Evolutionary conservation across 2,113 vertebrate genomes (phyloP).

Genomic region (Manacus vitellinus): DNA sequence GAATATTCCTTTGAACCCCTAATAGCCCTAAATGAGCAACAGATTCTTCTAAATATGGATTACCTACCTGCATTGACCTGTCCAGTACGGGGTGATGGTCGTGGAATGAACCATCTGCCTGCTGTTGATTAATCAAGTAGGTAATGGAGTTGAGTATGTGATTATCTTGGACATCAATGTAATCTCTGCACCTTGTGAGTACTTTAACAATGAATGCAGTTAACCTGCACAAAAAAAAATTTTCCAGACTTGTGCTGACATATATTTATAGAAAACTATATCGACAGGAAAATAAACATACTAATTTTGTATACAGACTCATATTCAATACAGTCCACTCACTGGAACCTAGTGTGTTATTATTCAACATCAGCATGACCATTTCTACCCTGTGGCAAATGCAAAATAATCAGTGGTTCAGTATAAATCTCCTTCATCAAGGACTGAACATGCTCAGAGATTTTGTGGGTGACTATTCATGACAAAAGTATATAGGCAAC

Average conservation of each 20-base stretch:
- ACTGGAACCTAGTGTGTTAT: not conserved
- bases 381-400: not conserved
- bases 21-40: not conserved
- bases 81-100: conserved; percentile 74
- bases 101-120: conserved; percentile 57
- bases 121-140: conserved; percentile 71
- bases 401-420: not conserved
- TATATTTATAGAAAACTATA: not conserved
- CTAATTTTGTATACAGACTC: not conserved
- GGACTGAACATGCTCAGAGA: not conserved
- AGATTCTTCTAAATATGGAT: not conserved
- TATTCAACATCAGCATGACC: not conserved
- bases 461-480: not conserved
- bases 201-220: conserved; percentile 82
- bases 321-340: not conserved
- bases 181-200: conserved; percentile 65
- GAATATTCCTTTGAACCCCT: not conserved
- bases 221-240: conserved; percentile 66
- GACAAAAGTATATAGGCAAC: not conserved
- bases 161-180: not conserved
- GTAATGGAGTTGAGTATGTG: conserved; percentile 60
- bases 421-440: not conserved
- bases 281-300: not conserved
- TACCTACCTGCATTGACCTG: conserved; percentile 73
- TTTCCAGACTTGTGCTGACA: not conserved